Evolutionary conservation across 1,140 invertebrate genomes (phyloP), one percentile per base, ranked within the genome.

Genomic region (Acromyrmex heyeri): DNA sequence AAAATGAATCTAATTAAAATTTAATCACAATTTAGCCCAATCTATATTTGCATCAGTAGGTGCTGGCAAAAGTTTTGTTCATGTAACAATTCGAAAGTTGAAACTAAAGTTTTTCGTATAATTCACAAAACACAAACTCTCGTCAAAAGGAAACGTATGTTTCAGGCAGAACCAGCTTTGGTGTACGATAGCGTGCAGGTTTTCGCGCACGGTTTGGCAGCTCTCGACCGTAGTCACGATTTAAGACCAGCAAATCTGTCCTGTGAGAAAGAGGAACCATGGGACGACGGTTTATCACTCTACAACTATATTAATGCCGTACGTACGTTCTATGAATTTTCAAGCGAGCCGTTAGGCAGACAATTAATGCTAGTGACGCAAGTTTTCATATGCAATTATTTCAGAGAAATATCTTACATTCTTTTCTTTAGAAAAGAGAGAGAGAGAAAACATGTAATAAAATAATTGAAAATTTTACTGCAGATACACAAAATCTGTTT

Each of bases 251-350:
- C 96, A 24, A 98, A 98, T 95, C 96, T 98, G 18, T 98, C 98
- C 1, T 99, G 98, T 91, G 98, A 98, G 64, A 96, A 96, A 18
- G 98, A 99, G 91, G 95, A 96, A 76, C 97, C 97, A 0, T 99
- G 98, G 98, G 95, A 96, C 85, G 97, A 98, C 90, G 98, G 98
- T n/a, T 96, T 97, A 65, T 97, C 97, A 14, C 96, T 99, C 0
- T 97, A 98, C 93, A 99, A 99, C 94, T 99, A 99, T 93, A 98
- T 99, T 91, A 99, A 98, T 95, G 96, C 97, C 88, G 98, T 99
- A 95, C 95, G 95, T 95, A 91, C 87, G 89, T 88, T 90, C 72
- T 81, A n/a, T 73, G 86, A 89, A 78, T 83, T 55, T 76, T 73
- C 21, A 65, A 65, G 24, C 34, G 12, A 48, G 6, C 38, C 12